These are phyloP conservation scores for Lissonota sp. DNA, from an alignment of 2,888 invertebrate genomes.

Conservation along the genomic window DNA sequence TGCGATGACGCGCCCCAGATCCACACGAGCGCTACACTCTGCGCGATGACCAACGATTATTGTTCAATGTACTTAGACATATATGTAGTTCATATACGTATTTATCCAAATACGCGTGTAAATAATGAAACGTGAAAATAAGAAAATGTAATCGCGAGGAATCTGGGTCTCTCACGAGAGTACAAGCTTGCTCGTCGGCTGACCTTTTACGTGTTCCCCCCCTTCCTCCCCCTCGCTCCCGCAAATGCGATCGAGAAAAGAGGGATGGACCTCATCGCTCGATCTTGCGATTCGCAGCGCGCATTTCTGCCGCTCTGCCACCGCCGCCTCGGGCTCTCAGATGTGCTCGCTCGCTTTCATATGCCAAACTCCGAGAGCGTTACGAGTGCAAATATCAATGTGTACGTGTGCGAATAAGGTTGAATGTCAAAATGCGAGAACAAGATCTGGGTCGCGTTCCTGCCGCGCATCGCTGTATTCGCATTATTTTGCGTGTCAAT, in stretches of 20 bases:
- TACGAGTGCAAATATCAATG: background rate
- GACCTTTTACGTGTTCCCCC: slow-evolving; percentile 64
- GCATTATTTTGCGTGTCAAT: too few relatives aligned
- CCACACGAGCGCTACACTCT: too few relatives aligned
- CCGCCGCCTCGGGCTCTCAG: slow-evolving; percentile 32
- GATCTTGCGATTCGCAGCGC: slow-evolving; percentile 13
- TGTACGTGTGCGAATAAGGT: background rate
- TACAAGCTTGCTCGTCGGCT: slow-evolving; percentile 40
- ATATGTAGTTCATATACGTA: too few relatives aligned
- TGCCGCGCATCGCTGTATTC: too few relatives aligned
- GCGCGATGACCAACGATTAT: too few relatives aligned
- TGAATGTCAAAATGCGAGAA: background rate
- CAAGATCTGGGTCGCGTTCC: too few relatives aligned
- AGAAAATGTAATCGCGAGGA: slow-evolving; percentile 22
- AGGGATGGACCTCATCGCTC: slow-evolving; percentile 64
- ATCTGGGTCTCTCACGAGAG: slow-evolving; percentile 16
- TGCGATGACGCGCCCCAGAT: too few relatives aligned
- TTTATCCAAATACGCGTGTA: slow-evolving; percentile 8
- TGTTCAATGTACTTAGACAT: too few relatives aligned
- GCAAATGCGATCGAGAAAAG: slow-evolving; percentile 62
- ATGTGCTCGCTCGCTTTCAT: slow-evolving; percentile 5
- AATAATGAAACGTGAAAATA: slow-evolving; percentile 22
- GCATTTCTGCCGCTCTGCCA: too few relatives aligned
- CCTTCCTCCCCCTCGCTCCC: slow-evolving; percentile 8
- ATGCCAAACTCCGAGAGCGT: slow-evolving; percentile 1